A percentile compares a stretch with the other conserved stretches of the same genome.
Conservation (phyloP, 2,797 vertebrate genomes). For the Oryzias dopingdopingensis region DNA sequence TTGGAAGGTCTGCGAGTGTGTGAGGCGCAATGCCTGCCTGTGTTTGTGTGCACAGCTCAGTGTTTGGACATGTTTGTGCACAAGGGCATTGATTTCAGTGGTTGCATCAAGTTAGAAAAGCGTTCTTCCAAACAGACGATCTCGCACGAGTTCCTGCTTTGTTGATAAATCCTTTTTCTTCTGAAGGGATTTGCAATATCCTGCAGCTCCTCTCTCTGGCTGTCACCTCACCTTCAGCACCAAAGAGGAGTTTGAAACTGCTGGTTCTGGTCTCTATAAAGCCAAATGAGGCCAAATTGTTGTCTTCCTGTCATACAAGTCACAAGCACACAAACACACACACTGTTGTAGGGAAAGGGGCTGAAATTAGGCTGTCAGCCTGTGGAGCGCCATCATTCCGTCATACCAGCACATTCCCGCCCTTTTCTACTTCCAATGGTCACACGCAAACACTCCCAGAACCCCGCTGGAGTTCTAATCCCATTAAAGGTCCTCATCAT, state of each 20-base stretch:
- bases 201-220: background rate
- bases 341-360: constrained; percentile 38
- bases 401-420: constrained; percentile 74
- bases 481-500: too few species aligned
- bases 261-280: constrained; percentile 85
- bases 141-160: constrained; percentile 11
- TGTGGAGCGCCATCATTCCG: constrained; percentile 75
- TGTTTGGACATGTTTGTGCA: constrained; percentile 36
- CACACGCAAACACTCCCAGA: constrained; percentile 3
- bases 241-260: constrained; percentile 48
- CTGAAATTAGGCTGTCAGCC: constrained; percentile 84
- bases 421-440: constrained; percentile 44
- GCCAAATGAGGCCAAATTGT: constrained; percentile 91
- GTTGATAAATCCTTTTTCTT: background rate
- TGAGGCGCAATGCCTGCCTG: constrained; percentile 33
- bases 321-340: constrained; percentile 17
- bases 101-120: constrained; percentile 11
- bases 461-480: constrained; percentile 5
- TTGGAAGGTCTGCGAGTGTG: constrained; percentile 60
- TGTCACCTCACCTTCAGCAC: background rate
- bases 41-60: constrained; percentile 26
- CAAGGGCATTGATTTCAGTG: constrained; percentile 25
- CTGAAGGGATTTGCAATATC: constrained; percentile 9
- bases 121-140: constrained; percentile 14
- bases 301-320: constrained; percentile 87